Base-by-base conservation (phyloP, 1,140 invertebrate genomes). In the Leptestheria dahalacensis region DNA sequence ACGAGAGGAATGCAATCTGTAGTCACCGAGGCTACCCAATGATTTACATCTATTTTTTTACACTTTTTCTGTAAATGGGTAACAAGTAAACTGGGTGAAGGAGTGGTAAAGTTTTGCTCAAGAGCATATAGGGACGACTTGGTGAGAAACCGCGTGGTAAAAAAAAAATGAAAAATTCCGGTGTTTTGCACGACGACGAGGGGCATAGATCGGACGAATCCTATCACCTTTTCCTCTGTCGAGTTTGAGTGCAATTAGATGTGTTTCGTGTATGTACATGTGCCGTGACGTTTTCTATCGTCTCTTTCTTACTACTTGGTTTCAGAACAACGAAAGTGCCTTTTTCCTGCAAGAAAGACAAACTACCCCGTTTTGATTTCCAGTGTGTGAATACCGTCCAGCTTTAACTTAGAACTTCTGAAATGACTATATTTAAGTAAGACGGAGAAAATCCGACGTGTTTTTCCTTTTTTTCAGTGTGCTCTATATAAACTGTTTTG, bases 1-100 rank as follows among this genome's bases (percentile, higher is more conserved):
- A 50, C 78, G 79, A 66, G 84, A 83, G 69, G 86, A 86, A 29
- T 91, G 88, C 72, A 81, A 81, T 63, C 81, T 91, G 72, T 90
- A 64, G 41, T 61, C 28, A 10, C 15, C 6, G 33, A 6, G 15
- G 15, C 33, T 41, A 15, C n/a, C n/a, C n/a, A n/a, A n/a, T n/a
- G n/a, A n/a, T n/a, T n/a, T n/a, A n/a, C n/a, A 41, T 41, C 6
- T 41, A 9, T 41, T 41, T 41, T 15, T 41, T 9, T 41, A 6
- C 6, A 41, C 15, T 41, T 41, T 41, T 41, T 41, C 15, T 15
- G 33, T 41, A 15, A 9, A 15, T 41, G 33, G 33, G 33, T 9
- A 41, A 41, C 6, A 15, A 15, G 33, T 41, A 41, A 41, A 41
- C 15, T n/a, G n/a, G 33, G 33, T 41, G 33, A 41, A 41, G 33